phyloP scores from a whole-genome alignment of 2,888 invertebrate species.

The Campopleginae sp. region DNA sequence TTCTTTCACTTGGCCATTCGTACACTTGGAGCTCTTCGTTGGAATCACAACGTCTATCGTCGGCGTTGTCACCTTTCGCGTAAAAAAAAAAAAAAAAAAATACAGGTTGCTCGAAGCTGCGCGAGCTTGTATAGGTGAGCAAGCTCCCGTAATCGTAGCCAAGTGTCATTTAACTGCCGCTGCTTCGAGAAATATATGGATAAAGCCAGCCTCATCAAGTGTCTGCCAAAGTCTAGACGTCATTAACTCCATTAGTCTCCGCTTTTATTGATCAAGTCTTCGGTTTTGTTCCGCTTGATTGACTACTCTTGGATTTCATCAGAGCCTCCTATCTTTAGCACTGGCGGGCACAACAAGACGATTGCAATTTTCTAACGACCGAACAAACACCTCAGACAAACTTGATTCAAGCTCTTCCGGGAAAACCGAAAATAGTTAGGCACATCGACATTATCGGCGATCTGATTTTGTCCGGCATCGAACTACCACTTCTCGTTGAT shows the following conservation, averaged over 20 bases:
- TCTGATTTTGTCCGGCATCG: not conserved
- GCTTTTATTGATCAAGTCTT: conserved; percentile 44
- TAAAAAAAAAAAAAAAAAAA: conserved; percentile 21
- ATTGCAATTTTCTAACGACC: not conserved
- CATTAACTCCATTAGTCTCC: conserved; percentile 64
- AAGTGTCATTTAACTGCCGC: conserved; percentile 58
- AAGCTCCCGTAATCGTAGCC: conserved; percentile 37
- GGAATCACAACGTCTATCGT: conserved; percentile 42
- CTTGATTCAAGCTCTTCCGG: not conserved
- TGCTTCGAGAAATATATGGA: conserved; percentile 35
- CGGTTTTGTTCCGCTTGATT: conserved; percentile 31
- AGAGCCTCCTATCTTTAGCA: not conserved
- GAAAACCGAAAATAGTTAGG: not conserved
- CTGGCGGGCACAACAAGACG: not conserved
- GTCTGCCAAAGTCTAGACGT: conserved; percentile 58
- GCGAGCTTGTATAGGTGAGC: conserved; percentile 35
- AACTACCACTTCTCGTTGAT: not conserved
- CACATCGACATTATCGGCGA: not conserved
- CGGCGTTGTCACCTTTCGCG: conserved; percentile 42
- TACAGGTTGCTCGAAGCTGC: conserved; percentile 44
- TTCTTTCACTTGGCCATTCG: conserved; percentile 66
- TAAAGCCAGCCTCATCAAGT: conserved; percentile 40
- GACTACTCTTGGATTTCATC: conserved; percentile 47
- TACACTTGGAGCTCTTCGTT: conserved; percentile 26
- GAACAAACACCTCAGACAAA: not conserved